phyloP scores from a whole-genome alignment of 2,888 invertebrate species.

The Drosophila antonietae region DNA sequence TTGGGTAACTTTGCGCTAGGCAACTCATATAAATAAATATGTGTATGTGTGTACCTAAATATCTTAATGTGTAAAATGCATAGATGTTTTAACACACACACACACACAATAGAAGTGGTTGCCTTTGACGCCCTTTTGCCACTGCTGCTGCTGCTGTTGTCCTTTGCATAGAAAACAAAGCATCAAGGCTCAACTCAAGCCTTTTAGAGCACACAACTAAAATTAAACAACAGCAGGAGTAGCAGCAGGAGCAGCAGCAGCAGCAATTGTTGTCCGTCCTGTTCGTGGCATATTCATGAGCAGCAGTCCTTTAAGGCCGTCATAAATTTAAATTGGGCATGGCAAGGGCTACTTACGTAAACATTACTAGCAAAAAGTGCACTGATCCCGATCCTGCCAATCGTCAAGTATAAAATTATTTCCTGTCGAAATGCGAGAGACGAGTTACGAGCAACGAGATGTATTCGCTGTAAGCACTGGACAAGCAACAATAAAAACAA shows the following conservation, averaged over 20 bases:
- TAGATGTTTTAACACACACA: conserved; percentile 44
- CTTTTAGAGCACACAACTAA: conserved; percentile 20
- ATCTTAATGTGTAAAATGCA: conserved; percentile 66
- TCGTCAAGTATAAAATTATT: conserved; percentile 62
- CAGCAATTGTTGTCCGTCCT: conserved; percentile 25
- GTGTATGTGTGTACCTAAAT: conserved; percentile 30
- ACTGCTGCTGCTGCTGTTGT: conserved; percentile 2
- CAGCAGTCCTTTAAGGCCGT: conserved; percentile 35
- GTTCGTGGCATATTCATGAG: conserved; percentile 39
- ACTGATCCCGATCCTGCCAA: conserved; percentile 15
- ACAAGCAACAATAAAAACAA: conserved; percentile 25
- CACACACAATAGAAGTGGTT: conserved; percentile 34
- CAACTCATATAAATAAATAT: conserved; percentile 52
- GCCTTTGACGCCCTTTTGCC: conserved; percentile 50
- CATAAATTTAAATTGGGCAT: conserved; percentile 55
- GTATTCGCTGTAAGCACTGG: conserved; percentile 25
- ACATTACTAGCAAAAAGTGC: conserved; percentile 37
- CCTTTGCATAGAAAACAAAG: conserved; percentile 51
- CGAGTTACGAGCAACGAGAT: background rate
- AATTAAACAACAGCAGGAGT: conserved; percentile 20
- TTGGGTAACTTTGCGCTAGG: conserved; percentile 52
- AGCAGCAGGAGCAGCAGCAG: conserved; percentile 13
- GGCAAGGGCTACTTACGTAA: conserved; percentile 24
- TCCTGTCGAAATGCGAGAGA: conserved; percentile 58
- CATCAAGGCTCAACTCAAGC: conserved; percentile 27